These are phyloP conservation scores for Propithecus deckenii DNA, from an alignment of 2,797 vertebrate genomes.

Conservation along the genomic window DNA sequence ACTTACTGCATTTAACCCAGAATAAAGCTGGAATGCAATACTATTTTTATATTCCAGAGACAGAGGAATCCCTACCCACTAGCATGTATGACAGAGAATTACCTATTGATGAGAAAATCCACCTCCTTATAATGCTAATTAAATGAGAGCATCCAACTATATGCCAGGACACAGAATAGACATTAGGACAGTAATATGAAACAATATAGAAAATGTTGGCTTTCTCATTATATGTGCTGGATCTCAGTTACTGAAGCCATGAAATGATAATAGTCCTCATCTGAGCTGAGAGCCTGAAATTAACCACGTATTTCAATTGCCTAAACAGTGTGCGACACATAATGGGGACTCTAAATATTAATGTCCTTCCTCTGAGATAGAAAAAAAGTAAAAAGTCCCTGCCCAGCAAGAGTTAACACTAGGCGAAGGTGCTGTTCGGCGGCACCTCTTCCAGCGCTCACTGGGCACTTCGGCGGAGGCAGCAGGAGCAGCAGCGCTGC, in stretches of 20 bases:
- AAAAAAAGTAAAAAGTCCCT: background rate
- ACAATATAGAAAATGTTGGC: background rate
- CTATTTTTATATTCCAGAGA: background rate
- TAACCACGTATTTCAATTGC: background rate
- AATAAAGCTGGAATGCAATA: background rate
- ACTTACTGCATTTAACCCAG: constrained; percentile 6
- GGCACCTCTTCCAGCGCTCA: fast-evolving
- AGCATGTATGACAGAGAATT: background rate
- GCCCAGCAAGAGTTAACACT: background rate
- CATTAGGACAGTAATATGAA: background rate
- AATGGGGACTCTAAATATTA: background rate
- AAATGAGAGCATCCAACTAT: background rate
- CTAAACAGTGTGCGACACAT: background rate
- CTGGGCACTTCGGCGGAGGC: fast-evolving
- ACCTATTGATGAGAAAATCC: background rate
- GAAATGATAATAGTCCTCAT: background rate
- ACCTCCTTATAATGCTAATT: background rate
- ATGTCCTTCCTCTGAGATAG: background rate
- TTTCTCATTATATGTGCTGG: background rate
- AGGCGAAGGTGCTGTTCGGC: fast-evolving
- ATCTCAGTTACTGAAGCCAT: background rate
- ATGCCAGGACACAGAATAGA: background rate
- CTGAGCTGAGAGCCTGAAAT: background rate
- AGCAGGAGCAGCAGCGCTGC: background rate
- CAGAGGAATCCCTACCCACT: background rate